A percentile compares a stretch with the other conserved stretches of the same genome.
Conservation (phyloP, 2,888 invertebrate species). For the Gymnoscelis rufifasciata region DNA sequence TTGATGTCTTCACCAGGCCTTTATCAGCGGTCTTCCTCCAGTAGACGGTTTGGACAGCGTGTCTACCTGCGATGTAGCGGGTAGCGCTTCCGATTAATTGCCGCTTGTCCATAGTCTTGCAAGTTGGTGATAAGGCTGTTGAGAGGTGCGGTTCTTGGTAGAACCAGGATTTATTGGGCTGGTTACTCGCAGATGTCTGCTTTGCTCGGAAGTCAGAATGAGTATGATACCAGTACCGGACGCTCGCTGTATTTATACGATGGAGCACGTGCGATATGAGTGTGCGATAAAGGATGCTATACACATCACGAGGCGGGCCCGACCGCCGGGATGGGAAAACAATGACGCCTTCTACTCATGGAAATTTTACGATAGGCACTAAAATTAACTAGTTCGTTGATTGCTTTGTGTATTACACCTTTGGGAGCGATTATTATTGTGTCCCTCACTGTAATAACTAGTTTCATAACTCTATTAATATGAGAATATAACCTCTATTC, state of each 20-base stretch:
- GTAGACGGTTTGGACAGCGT: constrained; percentile 87
- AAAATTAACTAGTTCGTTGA: neutral
- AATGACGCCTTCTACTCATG: neutral
- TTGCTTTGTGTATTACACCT: neutral
- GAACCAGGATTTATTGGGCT: no score
- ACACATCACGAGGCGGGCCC: constrained; percentile 33
- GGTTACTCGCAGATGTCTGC: neutral
- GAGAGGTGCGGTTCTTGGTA: no score
- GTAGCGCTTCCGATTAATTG: constrained; percentile 83
- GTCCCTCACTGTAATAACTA: no score
- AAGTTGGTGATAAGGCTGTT: no score
- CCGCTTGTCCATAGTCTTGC: constrained; percentile 63
- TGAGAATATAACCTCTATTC: no score
- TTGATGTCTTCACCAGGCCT: constrained; percentile 77
- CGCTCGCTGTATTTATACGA: constrained; percentile 40
- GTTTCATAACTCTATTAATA: no score
- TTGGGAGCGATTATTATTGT: neutral
- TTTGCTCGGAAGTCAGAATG: constrained; percentile 9
- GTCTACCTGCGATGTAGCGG: constrained; percentile 84
- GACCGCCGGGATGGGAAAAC: neutral
- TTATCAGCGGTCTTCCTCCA: constrained; percentile 81
- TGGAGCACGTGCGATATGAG: constrained; percentile 46
- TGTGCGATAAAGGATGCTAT: constrained; percentile 43
- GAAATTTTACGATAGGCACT: neutral
- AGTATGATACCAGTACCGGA: constrained; percentile 19